Evolutionary conservation across 1,140 invertebrate species (phyloP).

Genomic region (Drosophila kikkawai): DNA sequence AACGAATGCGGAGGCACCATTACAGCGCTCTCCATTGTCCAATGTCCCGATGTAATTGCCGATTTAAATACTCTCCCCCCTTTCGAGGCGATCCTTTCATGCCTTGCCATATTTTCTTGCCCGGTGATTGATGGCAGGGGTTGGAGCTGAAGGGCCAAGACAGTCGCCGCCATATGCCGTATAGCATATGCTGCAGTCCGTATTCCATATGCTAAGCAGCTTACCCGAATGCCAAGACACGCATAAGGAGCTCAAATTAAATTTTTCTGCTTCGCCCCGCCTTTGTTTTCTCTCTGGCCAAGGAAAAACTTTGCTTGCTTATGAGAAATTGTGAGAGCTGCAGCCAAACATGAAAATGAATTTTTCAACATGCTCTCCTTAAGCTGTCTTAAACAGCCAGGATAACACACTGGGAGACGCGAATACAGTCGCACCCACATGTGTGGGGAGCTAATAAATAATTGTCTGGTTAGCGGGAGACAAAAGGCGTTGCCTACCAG

Average conservation of each 20-base stretch:
- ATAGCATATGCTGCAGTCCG: constrained; percentile 22
- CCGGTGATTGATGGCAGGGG: constrained; percentile 59
- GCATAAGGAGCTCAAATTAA: constrained; percentile 80
- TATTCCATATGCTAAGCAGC: constrained; percentile 67
- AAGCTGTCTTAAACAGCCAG: constrained; percentile 76
- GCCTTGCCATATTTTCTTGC: constrained; percentile 23
- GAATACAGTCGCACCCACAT: constrained; percentile 22
- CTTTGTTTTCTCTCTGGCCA: constrained; percentile 25
- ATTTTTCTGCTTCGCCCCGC: constrained; percentile 44
- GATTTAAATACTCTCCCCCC: constrained; percentile 63
- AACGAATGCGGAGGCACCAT: constrained; percentile 1
- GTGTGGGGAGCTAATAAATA: constrained; percentile 72
- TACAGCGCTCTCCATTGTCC: not conserved
- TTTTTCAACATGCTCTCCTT: constrained; percentile 73
- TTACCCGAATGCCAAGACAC: constrained; percentile 57
- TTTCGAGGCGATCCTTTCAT: constrained; percentile 14
- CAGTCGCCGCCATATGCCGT: constrained; percentile 42
- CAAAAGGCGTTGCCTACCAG: constrained; percentile 59
- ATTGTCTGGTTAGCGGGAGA: constrained; percentile 75
- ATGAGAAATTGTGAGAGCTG: constrained; percentile 81
- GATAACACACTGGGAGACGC: constrained; percentile 54
- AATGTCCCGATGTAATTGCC: constrained; percentile 53
- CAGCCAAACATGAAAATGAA: constrained; percentile 75
- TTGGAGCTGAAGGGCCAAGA: constrained; percentile 5
- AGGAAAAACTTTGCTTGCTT: constrained; percentile 58